These are phyloP conservation scores for Palloptera scutellata DNA, from an alignment of 2,888 invertebrate species.

Conservation along the genomic window DNA sequence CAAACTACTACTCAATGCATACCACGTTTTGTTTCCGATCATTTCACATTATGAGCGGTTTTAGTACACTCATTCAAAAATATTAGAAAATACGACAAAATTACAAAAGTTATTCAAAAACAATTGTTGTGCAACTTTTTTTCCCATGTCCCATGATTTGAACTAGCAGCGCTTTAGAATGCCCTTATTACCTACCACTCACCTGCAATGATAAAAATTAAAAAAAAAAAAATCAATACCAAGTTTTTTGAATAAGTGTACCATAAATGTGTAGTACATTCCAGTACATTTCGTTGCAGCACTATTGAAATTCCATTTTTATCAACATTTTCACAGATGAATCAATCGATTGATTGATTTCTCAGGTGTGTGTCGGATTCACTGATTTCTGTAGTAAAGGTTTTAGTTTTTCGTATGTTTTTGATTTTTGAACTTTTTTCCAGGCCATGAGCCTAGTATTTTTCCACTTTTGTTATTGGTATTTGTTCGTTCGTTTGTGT, in stretches of 20 bases:
- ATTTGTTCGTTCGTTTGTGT: slow-evolving; percentile 3
- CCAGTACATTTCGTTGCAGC: background rate
- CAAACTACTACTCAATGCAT: too few species aligned
- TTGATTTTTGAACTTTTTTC: background rate
- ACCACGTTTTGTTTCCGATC: too few species aligned
- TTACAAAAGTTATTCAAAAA: too few species aligned
- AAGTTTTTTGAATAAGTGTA: too few species aligned
- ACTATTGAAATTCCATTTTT: slow-evolving; percentile 26
- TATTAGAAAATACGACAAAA: too few species aligned
- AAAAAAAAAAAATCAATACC: too few species aligned
- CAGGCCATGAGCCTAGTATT: background rate
- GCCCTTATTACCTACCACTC: too few species aligned
- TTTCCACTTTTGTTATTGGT: background rate
- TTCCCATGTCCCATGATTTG: background rate
- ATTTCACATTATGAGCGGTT: too few species aligned
- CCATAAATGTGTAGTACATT: slow-evolving; percentile 1
- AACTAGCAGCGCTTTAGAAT: slow-evolving; percentile 7
- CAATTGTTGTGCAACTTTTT: too few species aligned
- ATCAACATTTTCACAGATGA: slow-evolving; percentile 52
- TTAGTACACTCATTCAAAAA: too few species aligned
- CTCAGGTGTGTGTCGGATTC: slow-evolving; percentile 50
- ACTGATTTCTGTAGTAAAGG: slow-evolving; percentile 39
- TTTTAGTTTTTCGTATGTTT: background rate
- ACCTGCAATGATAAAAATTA: background rate
- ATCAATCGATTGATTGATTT: slow-evolving; percentile 58